Evolutionary conservation across 2,113 vertebrate genomes (phyloP).

Genomic region (Gymnocephalus cernua): DNA sequence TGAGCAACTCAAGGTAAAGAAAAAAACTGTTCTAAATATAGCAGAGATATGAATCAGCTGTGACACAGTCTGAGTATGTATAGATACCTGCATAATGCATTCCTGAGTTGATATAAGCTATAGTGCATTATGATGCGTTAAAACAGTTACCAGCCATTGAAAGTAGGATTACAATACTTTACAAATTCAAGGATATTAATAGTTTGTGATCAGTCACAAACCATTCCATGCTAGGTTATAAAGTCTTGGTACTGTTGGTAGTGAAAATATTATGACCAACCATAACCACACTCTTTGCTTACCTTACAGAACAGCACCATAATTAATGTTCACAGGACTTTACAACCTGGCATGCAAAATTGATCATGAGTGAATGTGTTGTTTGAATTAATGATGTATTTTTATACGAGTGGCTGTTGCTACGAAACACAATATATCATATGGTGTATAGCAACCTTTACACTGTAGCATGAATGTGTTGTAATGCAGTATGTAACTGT

Average conservation of each 20-base stretch:
- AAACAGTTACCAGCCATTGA: not conserved
- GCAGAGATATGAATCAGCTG: not conserved
- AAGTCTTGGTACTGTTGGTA: not conserved
- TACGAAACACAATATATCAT: not conserved
- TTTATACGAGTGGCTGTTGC: not conserved
- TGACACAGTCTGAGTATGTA: too few relatives aligned
- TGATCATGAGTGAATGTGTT: conserved; percentile 1
- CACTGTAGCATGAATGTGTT: not conserved
- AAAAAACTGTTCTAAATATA: not conserved
- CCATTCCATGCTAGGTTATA: conserved; percentile 2
- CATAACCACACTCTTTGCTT: not conserved
- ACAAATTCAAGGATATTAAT: not conserved
- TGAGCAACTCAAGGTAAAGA: conserved; percentile 88
- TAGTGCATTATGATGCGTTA: conserved; percentile 5
- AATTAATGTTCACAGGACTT: not conserved
- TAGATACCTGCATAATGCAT: not conserved
- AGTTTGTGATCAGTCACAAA: not conserved
- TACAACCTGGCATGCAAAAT: not conserved
- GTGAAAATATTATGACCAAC: not conserved
- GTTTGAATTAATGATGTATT: conserved; percentile 14
- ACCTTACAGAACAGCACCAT: not conserved
- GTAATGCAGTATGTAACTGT: not conserved
- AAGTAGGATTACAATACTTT: not conserved
- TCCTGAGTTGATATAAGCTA: not conserved
- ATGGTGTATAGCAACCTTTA: not conserved